Evolutionary conservation across 1,140 invertebrate species (phyloP), one percentile per base, ranked within the genome.

Genomic region (Diorhabda elongata): DNA sequence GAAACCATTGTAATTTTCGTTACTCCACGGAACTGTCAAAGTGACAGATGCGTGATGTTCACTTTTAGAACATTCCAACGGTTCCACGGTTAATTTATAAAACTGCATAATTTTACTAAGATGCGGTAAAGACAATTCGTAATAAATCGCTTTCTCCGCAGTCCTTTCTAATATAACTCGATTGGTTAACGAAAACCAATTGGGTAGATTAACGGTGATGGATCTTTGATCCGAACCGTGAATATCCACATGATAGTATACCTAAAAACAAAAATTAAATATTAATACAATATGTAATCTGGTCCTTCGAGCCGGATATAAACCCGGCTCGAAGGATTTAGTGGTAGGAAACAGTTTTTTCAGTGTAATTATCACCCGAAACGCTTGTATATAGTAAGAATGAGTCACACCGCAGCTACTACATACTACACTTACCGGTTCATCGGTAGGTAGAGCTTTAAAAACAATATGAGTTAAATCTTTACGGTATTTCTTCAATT

Each of bases 391-490:
- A 26, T 26, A 26, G 26, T 26, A 26, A 26, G 26, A 26, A 26
- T 26, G 26, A 26, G 26, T 1, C 26, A 26, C 26, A 1, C 26
- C 26, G 26, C 26, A 26, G 26, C 26, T 26, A 26, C 26, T 26
- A 1, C 26, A 26, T 26, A 26, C 26, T 52, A 26, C 68, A 81
- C 79, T 80, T 82, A 89, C 87, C 74, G 83, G 84, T 75, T 87
- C 84, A 58, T 78, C 80, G 0, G 86, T 85, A 3, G 87, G 85
- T 47, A 87, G 83, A 42, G 93, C 83, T 75, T 85, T 86, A 2
- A 94, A 81, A 56, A 93, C 77, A 43, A 94, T 81, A 76, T 95
- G 92, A 4, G 90, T 89, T 81, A 87, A 86, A 42, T 83, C 79
- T 2, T 85, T 79, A 72, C 86, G 80, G 56, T 78, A 78, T 11